These are phyloP conservation scores for Bubo scandiacus DNA, from an alignment of 2,113 vertebrate species.

Conservation along the genomic window DNA sequence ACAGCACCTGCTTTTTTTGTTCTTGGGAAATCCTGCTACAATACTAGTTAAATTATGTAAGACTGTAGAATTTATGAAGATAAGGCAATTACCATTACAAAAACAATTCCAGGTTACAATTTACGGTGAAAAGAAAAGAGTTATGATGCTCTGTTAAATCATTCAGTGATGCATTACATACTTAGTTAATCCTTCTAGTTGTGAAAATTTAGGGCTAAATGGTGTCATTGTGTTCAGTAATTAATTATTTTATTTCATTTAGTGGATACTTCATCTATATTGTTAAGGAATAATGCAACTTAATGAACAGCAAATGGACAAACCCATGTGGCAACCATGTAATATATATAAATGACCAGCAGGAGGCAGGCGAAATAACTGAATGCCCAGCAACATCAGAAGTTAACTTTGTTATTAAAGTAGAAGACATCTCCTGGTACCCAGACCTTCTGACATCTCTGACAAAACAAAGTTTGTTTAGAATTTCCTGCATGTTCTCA, in stretches of 20 bases:
- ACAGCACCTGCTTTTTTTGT: slow-evolving; percentile 74
- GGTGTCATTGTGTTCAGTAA: slow-evolving; percentile 38
- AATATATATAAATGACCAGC: background rate
- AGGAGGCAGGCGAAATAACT: background rate
- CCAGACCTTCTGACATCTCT: background rate
- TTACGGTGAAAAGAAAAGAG: slow-evolving; percentile 69
- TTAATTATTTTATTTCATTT: slow-evolving; percentile 62
- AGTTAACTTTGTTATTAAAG: background rate
- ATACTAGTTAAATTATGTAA: slow-evolving; percentile 76
- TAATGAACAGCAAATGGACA: background rate
- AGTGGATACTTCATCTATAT: slow-evolving; percentile 8
- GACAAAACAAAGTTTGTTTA: background rate
- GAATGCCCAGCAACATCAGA: background rate
- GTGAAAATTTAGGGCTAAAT: slow-evolving; percentile 65
- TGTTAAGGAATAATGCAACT: background rate
- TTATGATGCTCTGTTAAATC: slow-evolving; percentile 71
- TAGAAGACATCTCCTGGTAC: background rate
- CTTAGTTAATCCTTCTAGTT: slow-evolving; percentile 64
- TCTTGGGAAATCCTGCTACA: slow-evolving; percentile 77
- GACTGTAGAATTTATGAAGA: slow-evolving; percentile 77
- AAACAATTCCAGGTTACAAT: slow-evolving; percentile 74
- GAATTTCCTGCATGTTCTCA: background rate
- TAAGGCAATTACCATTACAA: slow-evolving; percentile 79
- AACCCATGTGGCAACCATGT: background rate
- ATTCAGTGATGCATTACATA: slow-evolving; percentile 57